Conservation (phyloP, 2,797 vertebrate genomes). For the Parambassis ranga region DNA sequence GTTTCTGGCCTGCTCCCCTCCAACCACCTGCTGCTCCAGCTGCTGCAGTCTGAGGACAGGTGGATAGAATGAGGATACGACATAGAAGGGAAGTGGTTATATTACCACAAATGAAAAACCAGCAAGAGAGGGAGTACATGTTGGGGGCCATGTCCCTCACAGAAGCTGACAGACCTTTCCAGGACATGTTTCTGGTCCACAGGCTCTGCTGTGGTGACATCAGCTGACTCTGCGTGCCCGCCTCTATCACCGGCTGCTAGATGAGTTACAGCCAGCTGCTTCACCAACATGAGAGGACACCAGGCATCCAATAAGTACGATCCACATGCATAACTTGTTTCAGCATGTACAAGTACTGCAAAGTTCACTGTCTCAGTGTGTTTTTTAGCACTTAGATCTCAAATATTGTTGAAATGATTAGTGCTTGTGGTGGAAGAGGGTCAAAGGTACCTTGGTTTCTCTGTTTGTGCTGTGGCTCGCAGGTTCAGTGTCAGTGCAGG, state of each 20-base stretch:
- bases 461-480: background rate
- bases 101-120: background rate
- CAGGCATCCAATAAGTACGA: background rate
- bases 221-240: background rate
- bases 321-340: background rate
- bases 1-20: conserved; percentile 89
- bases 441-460: conserved; percentile 41
- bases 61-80: background rate
- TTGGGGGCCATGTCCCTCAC: background rate
- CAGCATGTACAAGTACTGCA: too few species aligned
- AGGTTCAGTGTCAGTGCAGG: conserved; percentile 3
- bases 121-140: too few species aligned
- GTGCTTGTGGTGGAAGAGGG: too few species aligned
- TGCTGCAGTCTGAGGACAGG: conserved; percentile 82
- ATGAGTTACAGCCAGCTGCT: background rate
- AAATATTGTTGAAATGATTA: background rate
- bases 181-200: conserved; percentile 85
- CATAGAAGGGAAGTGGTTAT: background rate
- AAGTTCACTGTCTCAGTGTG: too few species aligned
- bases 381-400: too few species aligned
- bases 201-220: conserved; percentile 24
- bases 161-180: conserved; percentile 79
- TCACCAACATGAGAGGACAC: conserved; percentile 1
- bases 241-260: background rate
- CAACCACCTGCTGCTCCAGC: conserved; percentile 87